phyloP scores from a whole-genome alignment of 2,797 vertebrate genomes.

The Heterohyrax brucei region DNA sequence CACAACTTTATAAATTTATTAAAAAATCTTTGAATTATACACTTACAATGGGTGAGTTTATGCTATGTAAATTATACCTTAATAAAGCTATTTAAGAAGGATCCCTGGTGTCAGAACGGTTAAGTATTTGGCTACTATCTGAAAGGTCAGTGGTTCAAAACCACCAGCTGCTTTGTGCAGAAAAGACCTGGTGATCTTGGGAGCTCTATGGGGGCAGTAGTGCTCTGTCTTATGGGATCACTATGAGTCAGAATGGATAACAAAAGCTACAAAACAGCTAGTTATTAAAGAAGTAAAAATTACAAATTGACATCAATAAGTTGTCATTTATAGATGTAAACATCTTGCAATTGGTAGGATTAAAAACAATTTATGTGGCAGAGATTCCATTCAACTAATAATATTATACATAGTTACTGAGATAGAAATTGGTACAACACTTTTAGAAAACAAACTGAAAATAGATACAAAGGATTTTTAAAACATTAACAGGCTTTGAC shows the following conservation, averaged over 20 bases:
- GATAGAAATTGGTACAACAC: not conserved
- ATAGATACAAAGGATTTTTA: constrained; percentile 45
- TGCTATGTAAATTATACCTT: constrained; percentile 20
- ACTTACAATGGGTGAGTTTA: constrained; percentile 35
- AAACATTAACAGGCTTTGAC: constrained; percentile 48
- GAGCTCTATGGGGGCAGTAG: not conserved
- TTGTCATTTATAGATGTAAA: constrained; percentile 33
- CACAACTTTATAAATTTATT: constrained; percentile 29
- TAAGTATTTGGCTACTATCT: not conserved
- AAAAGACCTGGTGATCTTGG: not conserved
- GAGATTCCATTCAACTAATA: not conserved
- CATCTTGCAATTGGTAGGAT: not conserved
- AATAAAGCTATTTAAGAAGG: constrained; percentile 24
- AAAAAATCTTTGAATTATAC: constrained; percentile 22
- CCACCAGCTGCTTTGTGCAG: not conserved
- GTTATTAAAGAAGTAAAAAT: constrained; percentile 52
- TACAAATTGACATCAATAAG: constrained; percentile 12
- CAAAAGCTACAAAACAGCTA: constrained; percentile 33
- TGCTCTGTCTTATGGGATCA: not conserved
- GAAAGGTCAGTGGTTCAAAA: not conserved
- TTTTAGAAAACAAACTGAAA: constrained; percentile 63
- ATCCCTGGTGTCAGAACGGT: not conserved
- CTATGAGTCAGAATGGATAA: not conserved
- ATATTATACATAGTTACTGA: not conserved
- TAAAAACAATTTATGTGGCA: not conserved